Percentiles rank a stretch among this genome's conserved stretches.
These are phyloP conservation scores for Cyaniris semiargus DNA, from an alignment of 2,888 invertebrate genomes.

Conservation along the genomic window DNA sequence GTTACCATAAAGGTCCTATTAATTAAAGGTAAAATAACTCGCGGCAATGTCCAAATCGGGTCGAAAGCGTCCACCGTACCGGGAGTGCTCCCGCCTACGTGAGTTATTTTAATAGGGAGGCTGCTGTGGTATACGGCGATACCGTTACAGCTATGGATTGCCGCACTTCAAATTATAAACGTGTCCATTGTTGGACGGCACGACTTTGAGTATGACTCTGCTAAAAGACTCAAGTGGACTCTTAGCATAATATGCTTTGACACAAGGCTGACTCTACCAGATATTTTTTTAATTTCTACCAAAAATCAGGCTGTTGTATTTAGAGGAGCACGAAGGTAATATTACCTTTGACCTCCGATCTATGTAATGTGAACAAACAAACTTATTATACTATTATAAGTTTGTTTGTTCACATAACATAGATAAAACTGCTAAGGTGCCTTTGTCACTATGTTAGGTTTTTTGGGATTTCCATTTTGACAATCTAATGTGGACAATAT, in stretches of 20 bases:
- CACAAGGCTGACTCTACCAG: background rate
- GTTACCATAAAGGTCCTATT: background rate
- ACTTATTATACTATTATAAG: too few species aligned
- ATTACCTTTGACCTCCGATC: too few species aligned
- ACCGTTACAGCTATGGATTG: conserved; percentile 50
- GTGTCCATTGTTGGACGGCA: conserved; percentile 46
- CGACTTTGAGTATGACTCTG: background rate
- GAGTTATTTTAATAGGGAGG: conserved; percentile 43
- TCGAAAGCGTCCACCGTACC: conserved; percentile 19
- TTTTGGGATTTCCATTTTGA: too few species aligned
- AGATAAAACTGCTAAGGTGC: too few species aligned
- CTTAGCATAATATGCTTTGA: too few species aligned
- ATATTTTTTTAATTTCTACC: background rate
- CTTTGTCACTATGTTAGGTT: too few species aligned
- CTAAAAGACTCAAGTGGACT: too few species aligned
- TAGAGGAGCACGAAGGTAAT: too few species aligned
- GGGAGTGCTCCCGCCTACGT: conserved; percentile 35
- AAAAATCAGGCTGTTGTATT: background rate
- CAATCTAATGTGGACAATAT: too few species aligned
- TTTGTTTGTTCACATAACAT: too few species aligned
- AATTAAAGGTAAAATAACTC: background rate
- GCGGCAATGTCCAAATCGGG: background rate
- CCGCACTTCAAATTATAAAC: conserved; percentile 50
- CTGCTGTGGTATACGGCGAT: conserved; percentile 38
- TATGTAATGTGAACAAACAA: too few species aligned